Evolutionary conservation across 2,888 invertebrate genomes (phyloP), one percentile per base, ranked within the genome.

Genomic region (Acanthacorydalis orientalis): DNA sequence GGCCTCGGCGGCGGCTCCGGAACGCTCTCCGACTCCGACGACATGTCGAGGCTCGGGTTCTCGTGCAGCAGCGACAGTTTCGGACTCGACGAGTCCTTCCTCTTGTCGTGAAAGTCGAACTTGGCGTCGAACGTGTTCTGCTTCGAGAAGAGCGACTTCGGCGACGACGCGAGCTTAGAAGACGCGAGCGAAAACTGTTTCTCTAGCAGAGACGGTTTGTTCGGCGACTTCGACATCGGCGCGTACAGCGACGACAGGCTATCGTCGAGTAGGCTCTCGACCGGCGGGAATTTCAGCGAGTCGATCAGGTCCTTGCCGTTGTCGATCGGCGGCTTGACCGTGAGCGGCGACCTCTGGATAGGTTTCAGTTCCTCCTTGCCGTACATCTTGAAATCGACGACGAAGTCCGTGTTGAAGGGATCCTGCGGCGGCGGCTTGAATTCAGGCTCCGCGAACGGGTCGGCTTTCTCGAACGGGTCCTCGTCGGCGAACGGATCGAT

Each of bases 401-500:
- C 68, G 52, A 68, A 68, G 49, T 68, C 68, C 39, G 70, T 70
- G 48, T 73, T 72, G 58, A 81, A 80, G 12, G 79, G 78, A 58
- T 80, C 79, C 52, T 74, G 73, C 51, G 54, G 48, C 65, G 70
- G 64, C 60, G 72, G 53, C 33, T 39, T 31, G 68, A 75, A 67
- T 49, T 67, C 67, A 4, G 64, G 59, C 55, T 78, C 77, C 50
- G 74, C 74, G 59, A 80, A 80, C 7, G 78, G 79, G 60, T 80
- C 80, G 43, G 73, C 70, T 57, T 75, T 75, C 57, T 81, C 83
- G 62, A 85, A 84, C 39, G 84, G 83, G 65, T 84, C 84, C 44
- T 68, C 71, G 57, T 78, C 78, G 51, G 74, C 75, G 64, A 79
- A 79, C 45, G 78, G 78, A 63, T 79, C 79, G 31, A 69, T 61